Evolutionary conservation across 2,797 vertebrate species (phyloP).

Genomic region (Lindbergichthys nudifrons): DNA sequence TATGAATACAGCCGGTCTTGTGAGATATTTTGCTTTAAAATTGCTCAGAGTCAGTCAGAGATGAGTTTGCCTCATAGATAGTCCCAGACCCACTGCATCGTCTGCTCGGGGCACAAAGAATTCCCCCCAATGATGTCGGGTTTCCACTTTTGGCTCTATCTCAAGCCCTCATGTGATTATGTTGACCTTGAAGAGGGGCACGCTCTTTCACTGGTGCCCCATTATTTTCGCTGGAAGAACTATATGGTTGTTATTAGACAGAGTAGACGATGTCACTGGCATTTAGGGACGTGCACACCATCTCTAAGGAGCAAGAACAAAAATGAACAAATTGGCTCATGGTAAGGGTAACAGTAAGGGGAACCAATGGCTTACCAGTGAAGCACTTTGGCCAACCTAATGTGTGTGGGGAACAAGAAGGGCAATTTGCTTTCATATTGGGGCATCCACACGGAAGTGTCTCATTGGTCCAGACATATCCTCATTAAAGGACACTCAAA

Average conservation of each 20-base stretch:
- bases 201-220: slow-evolving; percentile 6
- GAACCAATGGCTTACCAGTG: background rate
- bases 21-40: background rate
- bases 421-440: background rate
- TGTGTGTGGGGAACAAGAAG: background rate
- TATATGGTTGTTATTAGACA: slow-evolving; percentile 31
- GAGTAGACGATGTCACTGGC: slow-evolving; percentile 15
- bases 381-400: background rate
- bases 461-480: slow-evolving; percentile 3
- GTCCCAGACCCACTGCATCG: slow-evolving; percentile 21
- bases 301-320: slow-evolving; percentile 19
- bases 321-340: background rate
- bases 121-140: slow-evolving; percentile 18
- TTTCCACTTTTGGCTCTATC: slow-evolving; percentile 20
- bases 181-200: slow-evolving; percentile 25
- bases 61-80: slow-evolving; percentile 1
- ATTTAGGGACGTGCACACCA: slow-evolving; percentile 17
- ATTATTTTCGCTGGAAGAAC: slow-evolving; percentile 13
- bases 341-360: slow-evolving; percentile 4
- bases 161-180: slow-evolving; percentile 18
- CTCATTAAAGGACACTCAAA: slow-evolving; percentile 2
- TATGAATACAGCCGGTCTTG: background rate
- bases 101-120: slow-evolving; percentile 27
- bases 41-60: background rate
- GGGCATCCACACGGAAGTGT: background rate